These are phyloP conservation scores for Lophius piscatorius DNA, from an alignment of 2,113 vertebrate genomes.

Conservation along the genomic window DNA sequence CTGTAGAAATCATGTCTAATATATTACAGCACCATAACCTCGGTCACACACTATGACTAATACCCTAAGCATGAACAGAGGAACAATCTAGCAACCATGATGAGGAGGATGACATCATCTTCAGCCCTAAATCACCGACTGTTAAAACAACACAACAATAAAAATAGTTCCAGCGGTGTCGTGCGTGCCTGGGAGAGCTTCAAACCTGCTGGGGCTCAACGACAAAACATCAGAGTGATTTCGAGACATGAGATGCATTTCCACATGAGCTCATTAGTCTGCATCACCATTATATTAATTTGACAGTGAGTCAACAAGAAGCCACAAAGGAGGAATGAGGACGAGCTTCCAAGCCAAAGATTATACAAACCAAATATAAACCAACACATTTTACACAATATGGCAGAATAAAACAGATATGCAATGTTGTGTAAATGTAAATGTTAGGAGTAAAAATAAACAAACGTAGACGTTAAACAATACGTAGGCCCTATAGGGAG, in stretches of 20 bases:
- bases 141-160: slow-evolving; percentile 41
- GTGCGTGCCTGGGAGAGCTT: slow-evolving; percentile 2
- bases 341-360: slow-evolving; percentile 9
- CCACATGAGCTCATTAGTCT: slow-evolving; percentile 11
- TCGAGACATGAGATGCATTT: slow-evolving; percentile 22
- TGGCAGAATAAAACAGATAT: not conserved
- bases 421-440: not conserved
- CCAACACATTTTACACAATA: not conserved
- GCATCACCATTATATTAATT: slow-evolving; percentile 24
- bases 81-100: slow-evolving; percentile 40
- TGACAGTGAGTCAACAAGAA: slow-evolving; percentile 37
- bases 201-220: slow-evolving; percentile 34
- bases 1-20: slow-evolving; percentile 23
- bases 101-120: slow-evolving; percentile 55
- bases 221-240: slow-evolving; percentile 26
- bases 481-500: no score
- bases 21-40: slow-evolving; percentile 46
- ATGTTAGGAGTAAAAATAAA: slow-evolving; percentile 6
- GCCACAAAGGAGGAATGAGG: slow-evolving; percentile 21
- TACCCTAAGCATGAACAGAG: slow-evolving; percentile 25
- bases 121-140: slow-evolving; percentile 34
- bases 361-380: not conserved
- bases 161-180: slow-evolving; percentile 1
- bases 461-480: no score
- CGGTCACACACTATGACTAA: slow-evolving; percentile 53